phyloP scores from a whole-genome alignment of 2,797 vertebrate species.

The Halcyon leucocephala region DNA sequence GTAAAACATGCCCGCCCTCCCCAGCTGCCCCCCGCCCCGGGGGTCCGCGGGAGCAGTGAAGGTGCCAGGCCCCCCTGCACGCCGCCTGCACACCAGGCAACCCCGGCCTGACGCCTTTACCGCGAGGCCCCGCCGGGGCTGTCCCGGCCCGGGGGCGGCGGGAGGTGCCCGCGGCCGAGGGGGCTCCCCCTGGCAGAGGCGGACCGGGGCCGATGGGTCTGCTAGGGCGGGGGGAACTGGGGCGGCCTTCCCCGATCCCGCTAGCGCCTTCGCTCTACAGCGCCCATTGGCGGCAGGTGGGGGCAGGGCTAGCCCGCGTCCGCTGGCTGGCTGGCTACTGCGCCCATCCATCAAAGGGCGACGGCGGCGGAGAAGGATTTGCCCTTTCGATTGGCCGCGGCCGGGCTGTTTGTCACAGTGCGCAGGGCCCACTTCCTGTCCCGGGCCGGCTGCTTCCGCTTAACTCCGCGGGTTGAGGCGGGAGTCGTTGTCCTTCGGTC shows the following conservation, averaged over 20 bases:
- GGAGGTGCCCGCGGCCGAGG: too few relatives aligned
- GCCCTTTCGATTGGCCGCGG: background rate
- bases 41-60: too few relatives aligned
- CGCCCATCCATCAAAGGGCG: background rate
- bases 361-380: background rate
- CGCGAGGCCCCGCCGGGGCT: background rate
- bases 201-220: rapidly evolving
- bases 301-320: background rate
- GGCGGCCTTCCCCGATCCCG: too few relatives aligned
- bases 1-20: background rate
- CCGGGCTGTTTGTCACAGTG: background rate
- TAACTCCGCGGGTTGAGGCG: background rate
- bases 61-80: background rate
- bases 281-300: background rate
- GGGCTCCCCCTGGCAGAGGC: rapidly evolving
- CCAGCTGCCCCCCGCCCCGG: background rate
- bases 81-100: background rate
- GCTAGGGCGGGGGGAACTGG: rapidly evolving
- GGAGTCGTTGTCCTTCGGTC: rapidly evolving
- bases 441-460: background rate
- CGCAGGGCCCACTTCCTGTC: background rate
- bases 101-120: background rate
- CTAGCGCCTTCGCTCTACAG: background rate
- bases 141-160: background rate
- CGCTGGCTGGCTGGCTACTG: background rate